These are phyloP conservation scores for Brachymystax lenok DNA, from an alignment of 2,797 vertebrate species.

Conservation along the genomic window DNA sequence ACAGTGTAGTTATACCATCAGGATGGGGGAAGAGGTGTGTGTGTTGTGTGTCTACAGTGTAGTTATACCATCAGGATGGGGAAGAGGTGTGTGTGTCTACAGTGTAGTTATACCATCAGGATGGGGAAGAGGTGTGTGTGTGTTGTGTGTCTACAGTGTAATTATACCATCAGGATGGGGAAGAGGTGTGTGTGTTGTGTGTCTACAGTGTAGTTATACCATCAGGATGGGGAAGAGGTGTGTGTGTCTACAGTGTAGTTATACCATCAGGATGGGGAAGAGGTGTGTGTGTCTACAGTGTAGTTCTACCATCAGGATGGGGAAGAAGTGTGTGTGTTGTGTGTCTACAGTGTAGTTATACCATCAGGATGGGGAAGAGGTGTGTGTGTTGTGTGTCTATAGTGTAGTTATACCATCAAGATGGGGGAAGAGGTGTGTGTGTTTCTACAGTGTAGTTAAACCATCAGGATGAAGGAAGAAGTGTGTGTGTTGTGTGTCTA, in stretches of 20 bases:
- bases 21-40: too few relatives aligned
- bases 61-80: too few relatives aligned
- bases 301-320: slow-evolving; percentile 38
- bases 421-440: slow-evolving; percentile 9
- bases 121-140: slow-evolving; percentile 16
- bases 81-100: too few relatives aligned
- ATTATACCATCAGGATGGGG: too few relatives aligned
- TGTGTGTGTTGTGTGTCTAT: not conserved
- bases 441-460: slow-evolving; percentile 25
- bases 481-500: not conserved
- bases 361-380: too few relatives aligned
- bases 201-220: not conserved
- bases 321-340: not conserved
- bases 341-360: not conserved
- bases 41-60: too few relatives aligned
- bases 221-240: too few relatives aligned
- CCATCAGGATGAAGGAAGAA: slow-evolving; percentile 32
- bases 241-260: too few relatives aligned
- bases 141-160: too few relatives aligned
- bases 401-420: slow-evolving; percentile 47
- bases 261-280: too few relatives aligned
- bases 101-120: slow-evolving; percentile 47
- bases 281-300: slow-evolving; percentile 27
- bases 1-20: too few relatives aligned
- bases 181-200: not conserved